Base-by-base conservation (phyloP, 2,888 invertebrate genomes). In the Melieria picta region DNA sequence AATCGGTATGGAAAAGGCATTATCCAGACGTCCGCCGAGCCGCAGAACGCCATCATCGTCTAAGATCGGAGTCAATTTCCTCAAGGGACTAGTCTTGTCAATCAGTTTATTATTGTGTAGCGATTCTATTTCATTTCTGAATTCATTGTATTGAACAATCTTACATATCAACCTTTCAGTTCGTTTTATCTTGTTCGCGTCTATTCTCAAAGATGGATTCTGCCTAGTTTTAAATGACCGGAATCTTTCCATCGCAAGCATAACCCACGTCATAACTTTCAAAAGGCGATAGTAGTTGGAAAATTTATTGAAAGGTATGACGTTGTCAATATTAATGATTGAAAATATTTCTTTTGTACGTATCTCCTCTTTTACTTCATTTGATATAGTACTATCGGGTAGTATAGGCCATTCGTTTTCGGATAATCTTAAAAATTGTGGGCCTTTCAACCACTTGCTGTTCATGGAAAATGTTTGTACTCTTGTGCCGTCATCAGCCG, bases 1-100 rank as follows among this genome's bases (percentile, higher is more conserved):
- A 11, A 61, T 30, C 3, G 72, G 72, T 30, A 76, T 42, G 11
- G 64, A 71, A n/a, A 57, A 56, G 58, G 75, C 74, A 43, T 5
- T 64, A 66, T 7, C 62, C 48, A 1, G 71, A 48, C 47, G 57
- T 57, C 58, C 43, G 11, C 10, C 7, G 4, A 60, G 9, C 5
- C 58, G 58, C n/a, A 60, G n/a, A 43, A 7, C 43, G 4, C 43
- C 58, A 43, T 60, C 43, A 10, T 42, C 58, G n/a, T n/a, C n/a
- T n/a, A n/a, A 45, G 7, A 30, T 9, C 10, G 58, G 58, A 1
- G 43, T 60, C 43, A 60, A 6, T 45, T 60, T 60, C 58, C 58
- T 43, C 43, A 60, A 43, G 6, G 0, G 11, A 60, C 58, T 60
- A 11, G 58, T 43, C 58, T 60, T 60, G n/a, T 11, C 11, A 6